Evolutionary conservation across 2,888 invertebrate species (phyloP).

Genomic region (Sipha maydis): DNA sequence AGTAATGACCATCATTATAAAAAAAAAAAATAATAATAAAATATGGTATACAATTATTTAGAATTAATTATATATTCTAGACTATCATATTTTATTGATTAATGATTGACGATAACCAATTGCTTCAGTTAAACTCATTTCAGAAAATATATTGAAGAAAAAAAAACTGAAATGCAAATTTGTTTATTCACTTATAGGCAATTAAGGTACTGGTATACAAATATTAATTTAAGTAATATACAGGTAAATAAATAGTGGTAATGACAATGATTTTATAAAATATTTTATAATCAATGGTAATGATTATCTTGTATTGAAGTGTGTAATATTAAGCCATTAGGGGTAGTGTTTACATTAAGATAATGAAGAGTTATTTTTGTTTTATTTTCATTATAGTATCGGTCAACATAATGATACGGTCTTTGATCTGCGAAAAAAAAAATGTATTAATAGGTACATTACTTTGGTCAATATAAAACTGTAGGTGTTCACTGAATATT

Average conservation of each 20-base stretch:
- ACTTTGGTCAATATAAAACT: not conserved
- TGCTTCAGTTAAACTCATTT: no score
- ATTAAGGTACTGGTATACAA: no score
- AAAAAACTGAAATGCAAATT: not conserved
- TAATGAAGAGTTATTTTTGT: not conserved
- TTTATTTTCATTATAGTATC: constrained; percentile 42
- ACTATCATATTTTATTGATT: no score
- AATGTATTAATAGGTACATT: not conserved
- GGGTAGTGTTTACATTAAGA: not conserved
- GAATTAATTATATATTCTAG: no score
- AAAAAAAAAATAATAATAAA: no score
- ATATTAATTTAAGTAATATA: not conserved
- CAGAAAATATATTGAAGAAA: no score
- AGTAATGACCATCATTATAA: no score
- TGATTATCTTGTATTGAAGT: not conserved
- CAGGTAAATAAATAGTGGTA: no score
- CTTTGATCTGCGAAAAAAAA: constrained; percentile 14
- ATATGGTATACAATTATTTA: no score
- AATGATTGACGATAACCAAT: no score
- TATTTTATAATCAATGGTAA: not conserved
- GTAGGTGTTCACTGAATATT: not conserved
- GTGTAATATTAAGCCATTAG: not conserved
- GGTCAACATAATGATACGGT: not conserved
- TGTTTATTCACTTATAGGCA: not conserved
- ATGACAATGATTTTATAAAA: no score